A percentile compares a stretch with the other conserved stretches of the same genome.
These are phyloP conservation scores for Oncorhynchus gorbuscha DNA, from an alignment of 2,113 vertebrate species.

Conservation along the genomic window DNA sequence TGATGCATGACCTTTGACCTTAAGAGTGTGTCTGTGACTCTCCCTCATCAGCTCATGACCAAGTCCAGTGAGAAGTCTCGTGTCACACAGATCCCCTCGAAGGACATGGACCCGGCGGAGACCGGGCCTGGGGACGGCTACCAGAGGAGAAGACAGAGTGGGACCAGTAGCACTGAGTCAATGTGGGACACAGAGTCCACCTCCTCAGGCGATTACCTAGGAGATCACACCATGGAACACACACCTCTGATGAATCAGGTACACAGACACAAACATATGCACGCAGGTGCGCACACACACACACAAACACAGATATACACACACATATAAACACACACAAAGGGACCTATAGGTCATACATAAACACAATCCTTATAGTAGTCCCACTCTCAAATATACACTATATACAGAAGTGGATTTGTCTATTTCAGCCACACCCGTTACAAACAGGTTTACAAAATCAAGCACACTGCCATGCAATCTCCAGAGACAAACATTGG, in stretches of 20 bases:
- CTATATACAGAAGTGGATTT: no score
- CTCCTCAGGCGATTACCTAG: background rate
- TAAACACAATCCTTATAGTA: background rate
- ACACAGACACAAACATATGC: background rate
- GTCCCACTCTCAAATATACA: no score
- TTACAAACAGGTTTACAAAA: no score
- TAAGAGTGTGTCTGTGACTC: background rate
- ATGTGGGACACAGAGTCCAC: background rate
- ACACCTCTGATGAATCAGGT: background rate
- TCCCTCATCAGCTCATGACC: conserved; percentile 71
- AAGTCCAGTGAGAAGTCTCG: conserved; percentile 90
- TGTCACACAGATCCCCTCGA: conserved; percentile 88
- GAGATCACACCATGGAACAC: background rate
- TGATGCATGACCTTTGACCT: background rate
- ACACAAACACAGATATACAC: conserved; percentile 5
- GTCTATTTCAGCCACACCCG: no score
- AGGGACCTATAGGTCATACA: background rate
- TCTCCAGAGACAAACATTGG: no score
- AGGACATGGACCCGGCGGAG: conserved; percentile 88
- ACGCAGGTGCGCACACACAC: background rate
- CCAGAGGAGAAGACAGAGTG: background rate
- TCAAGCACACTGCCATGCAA: no score
- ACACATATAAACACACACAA: conserved; percentile 5
- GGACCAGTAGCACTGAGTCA: background rate
- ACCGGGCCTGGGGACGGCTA: background rate